These are phyloP conservation scores for Lineus longissimus DNA, from an alignment of 1,140 invertebrate species.

Conservation along the genomic window DNA sequence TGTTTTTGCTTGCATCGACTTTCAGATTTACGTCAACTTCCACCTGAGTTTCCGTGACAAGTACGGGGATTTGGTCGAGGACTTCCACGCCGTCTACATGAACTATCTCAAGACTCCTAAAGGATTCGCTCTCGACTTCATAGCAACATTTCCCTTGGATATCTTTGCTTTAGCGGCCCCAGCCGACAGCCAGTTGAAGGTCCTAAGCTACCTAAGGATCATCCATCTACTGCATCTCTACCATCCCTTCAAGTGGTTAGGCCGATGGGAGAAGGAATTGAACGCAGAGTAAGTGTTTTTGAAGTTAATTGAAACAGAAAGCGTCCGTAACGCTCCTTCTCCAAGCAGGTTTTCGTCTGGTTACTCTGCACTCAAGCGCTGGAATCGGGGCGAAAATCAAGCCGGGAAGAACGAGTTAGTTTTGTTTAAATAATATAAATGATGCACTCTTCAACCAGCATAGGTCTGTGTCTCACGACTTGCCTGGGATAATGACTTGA, in stretches of 20 bases:
- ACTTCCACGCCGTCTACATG: no score
- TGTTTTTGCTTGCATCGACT: no score
- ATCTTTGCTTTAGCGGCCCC: background rate
- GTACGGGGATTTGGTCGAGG: background rate
- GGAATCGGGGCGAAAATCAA: no score
- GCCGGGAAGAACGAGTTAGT: no score
- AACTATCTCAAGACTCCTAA: background rate
- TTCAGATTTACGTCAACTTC: background rate
- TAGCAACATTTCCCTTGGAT: background rate
- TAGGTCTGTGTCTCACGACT: no score
- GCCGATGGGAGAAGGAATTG: background rate
- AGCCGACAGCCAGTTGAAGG: background rate
- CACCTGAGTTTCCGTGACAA: background rate
- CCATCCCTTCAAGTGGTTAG: background rate
- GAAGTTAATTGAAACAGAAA: no score
- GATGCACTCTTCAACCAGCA: no score
- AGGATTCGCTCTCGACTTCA: slow-evolving; percentile 1
- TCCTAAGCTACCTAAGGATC: background rate
- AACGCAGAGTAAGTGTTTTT: background rate
- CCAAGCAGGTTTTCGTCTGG: no score
- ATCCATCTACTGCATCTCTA: background rate
- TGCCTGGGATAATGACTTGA: no score
- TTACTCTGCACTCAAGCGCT: no score
- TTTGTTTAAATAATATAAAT: no score
- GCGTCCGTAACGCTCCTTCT: no score